Percentiles rank a stretch among this genome's conserved stretches.
phyloP scores from a whole-genome alignment of 2,797 vertebrate genomes.

The Poeciliopsis paucimaculata region DNA sequence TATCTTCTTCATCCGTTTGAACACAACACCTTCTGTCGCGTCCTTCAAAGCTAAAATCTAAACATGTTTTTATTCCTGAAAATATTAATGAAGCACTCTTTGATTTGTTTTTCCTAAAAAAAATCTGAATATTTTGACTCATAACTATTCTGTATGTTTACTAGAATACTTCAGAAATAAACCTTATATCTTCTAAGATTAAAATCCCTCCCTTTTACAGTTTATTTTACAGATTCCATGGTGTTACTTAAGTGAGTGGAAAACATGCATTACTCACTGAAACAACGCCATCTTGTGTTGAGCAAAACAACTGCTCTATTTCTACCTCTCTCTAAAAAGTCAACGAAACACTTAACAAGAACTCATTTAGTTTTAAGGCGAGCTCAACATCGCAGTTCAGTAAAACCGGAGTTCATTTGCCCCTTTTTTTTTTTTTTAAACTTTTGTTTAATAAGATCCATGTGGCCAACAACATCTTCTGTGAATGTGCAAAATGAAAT shows the following conservation, averaged over 20 bases:
- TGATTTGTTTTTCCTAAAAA: no score
- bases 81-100: slow-evolving; percentile 26
- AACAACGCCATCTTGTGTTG: slow-evolving; percentile 67
- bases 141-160: not conserved
- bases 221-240: not conserved
- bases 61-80: slow-evolving; percentile 14
- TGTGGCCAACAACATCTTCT: not conserved
- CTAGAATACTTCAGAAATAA: not conserved
- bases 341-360: not conserved
- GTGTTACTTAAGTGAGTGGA: not conserved
- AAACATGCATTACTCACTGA: slow-evolving; percentile 22
- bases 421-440: not conserved
- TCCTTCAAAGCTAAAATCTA: slow-evolving; percentile 20
- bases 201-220: not conserved
- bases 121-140: not conserved
- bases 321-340: not conserved
- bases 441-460: not conserved
- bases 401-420: slow-evolving; percentile 18
- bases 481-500: slow-evolving; percentile 32
- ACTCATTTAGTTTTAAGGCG: slow-evolving; percentile 32
- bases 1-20: slow-evolving; percentile 16
- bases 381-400: slow-evolving; percentile 13
- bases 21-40: slow-evolving; percentile 27
- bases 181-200: not conserved
- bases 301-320: slow-evolving; percentile 18